Percentiles rank a stretch among this genome's conserved stretches.
Conservation (phyloP, 2,797 vertebrate species). For the Ptychobarbus kaznakovi region DNA sequence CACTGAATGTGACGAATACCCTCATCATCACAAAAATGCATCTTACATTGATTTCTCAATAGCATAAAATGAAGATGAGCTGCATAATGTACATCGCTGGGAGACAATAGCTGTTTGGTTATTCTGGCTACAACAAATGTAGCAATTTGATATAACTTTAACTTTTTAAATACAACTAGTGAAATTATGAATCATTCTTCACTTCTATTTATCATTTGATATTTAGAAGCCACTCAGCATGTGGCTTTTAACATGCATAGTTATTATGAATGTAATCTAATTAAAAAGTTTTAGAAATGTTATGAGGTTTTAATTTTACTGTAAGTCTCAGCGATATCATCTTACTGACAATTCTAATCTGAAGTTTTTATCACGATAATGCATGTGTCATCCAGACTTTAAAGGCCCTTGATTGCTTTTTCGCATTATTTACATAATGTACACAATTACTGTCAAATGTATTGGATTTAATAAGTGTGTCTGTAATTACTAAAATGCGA, state of each 20-base stretch:
- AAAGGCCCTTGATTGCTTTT: slow-evolving; percentile 8
- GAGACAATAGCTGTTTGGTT: background rate
- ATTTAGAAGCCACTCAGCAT: background rate
- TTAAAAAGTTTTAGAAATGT: background rate
- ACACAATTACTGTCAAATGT: background rate
- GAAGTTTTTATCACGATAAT: background rate
- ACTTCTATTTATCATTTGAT: slow-evolving; percentile 4
- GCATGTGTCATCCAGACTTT: background rate
- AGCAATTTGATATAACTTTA: background rate
- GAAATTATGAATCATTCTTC: slow-evolving; percentile 1
- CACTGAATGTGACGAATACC: background rate
- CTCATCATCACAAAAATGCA: background rate
- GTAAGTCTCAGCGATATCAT: background rate
- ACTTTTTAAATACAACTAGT: background rate
- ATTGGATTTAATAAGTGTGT: background rate
- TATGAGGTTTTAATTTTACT: background rate
- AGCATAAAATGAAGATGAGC: slow-evolving; percentile 12
- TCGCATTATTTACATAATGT: background rate
- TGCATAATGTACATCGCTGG: background rate
- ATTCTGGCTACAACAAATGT: background rate
- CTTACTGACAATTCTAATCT: background rate
- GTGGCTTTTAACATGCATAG: background rate
- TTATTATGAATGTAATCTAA: background rate
- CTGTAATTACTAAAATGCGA: background rate
- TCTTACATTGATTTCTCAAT: background rate